These are phyloP conservation scores for Neoaliturus tenellus DNA, from an alignment of 2,888 invertebrate genomes.

Conservation along the genomic window DNA sequence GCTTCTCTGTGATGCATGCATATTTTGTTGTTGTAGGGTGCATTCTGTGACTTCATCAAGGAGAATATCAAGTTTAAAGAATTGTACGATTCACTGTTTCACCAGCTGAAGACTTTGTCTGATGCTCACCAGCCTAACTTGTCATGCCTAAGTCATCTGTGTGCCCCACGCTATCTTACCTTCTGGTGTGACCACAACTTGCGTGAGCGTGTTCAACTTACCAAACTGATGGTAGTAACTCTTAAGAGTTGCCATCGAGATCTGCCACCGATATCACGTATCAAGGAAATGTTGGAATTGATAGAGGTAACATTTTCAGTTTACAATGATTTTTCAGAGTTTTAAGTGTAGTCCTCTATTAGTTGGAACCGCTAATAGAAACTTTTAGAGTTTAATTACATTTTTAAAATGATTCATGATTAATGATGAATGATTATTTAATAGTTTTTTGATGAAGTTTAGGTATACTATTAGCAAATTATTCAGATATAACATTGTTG, in stretches of 20 bases:
- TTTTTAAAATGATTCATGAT: no score
- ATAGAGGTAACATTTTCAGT: conserved; percentile 25
- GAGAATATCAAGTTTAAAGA: conserved; percentile 9
- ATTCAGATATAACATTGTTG: no score
- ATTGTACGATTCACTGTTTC: conserved; percentile 40
- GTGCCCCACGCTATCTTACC: conserved; percentile 21
- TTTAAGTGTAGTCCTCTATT: no score
- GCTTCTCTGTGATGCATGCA: no score
- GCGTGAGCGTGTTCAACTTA: conserved; percentile 48
- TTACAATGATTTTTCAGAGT: no score
- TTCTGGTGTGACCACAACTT: conserved; percentile 55
- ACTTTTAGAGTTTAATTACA: no score
- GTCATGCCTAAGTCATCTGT: neutral
- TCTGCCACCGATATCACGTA: neutral
- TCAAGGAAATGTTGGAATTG: conserved; percentile 20
- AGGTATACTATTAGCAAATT: no score
- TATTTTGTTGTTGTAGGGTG: conserved; percentile 10
- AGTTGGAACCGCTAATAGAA: no score
- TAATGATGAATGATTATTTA: neutral
- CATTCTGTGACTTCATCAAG: conserved; percentile 45
- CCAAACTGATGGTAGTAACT: conserved; percentile 40
- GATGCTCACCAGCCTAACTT: conserved; percentile 36
- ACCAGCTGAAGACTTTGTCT: conserved; percentile 23
- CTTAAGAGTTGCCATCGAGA: neutral
- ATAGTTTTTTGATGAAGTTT: no score